phyloP scores from a whole-genome alignment of 2,113 vertebrate species.

The Cephalopholis sonnerati region DNA sequence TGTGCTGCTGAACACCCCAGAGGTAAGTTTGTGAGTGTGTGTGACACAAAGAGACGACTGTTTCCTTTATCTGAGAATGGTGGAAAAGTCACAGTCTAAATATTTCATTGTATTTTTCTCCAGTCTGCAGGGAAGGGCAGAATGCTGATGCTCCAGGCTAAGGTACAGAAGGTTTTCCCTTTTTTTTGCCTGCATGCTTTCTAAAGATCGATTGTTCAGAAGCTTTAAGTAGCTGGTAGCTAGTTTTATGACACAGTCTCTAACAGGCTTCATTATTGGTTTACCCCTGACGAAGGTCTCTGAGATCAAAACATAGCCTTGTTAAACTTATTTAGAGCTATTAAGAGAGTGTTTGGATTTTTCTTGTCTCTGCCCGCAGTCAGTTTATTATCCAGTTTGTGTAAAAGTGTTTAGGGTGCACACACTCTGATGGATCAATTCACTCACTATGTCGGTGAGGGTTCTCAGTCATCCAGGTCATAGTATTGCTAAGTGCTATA shows the following conservation, averaged over 20 bases:
- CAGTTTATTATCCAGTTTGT: background rate
- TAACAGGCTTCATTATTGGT: background rate
- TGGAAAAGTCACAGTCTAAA: slow-evolving; percentile 31
- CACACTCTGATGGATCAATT: background rate
- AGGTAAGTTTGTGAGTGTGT: slow-evolving; percentile 81
- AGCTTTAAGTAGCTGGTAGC: background rate
- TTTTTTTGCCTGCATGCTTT: background rate
- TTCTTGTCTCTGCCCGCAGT: background rate
- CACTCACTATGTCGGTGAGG: too few relatives aligned
- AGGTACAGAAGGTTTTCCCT: slow-evolving; percentile 84
- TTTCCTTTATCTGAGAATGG: background rate
- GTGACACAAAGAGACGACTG: background rate
- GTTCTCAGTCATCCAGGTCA: too few relatives aligned
- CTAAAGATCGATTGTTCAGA: background rate
- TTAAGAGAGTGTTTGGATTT: background rate
- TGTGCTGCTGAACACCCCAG: slow-evolving; percentile 89
- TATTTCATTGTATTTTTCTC: slow-evolving; percentile 29
- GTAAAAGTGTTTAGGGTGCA: background rate
- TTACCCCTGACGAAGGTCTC: background rate
- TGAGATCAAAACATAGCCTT: background rate
- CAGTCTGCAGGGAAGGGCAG: slow-evolving; percentile 90
- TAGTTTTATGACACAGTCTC: background rate
- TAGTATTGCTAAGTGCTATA: too few relatives aligned
- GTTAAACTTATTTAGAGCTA: background rate
- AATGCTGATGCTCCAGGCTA: slow-evolving; percentile 92